These are phyloP conservation scores for Leptopilina boulardi DNA, from an alignment of 1,140 invertebrate species.

Conservation along the genomic window DNA sequence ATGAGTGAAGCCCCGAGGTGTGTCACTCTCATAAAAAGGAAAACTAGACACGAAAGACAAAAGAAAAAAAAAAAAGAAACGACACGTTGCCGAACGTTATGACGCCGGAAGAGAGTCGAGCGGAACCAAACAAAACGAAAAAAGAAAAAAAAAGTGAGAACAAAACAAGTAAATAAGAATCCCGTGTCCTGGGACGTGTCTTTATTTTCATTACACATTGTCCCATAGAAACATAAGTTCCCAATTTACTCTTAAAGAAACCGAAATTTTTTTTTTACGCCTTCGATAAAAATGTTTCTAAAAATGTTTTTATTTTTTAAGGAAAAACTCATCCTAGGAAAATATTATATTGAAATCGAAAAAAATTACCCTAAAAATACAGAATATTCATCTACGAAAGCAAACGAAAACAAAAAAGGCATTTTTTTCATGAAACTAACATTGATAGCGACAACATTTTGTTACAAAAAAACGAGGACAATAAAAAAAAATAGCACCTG, in stretches of 20 bases:
- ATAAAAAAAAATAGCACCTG: constrained; percentile 8
- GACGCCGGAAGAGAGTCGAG: constrained; percentile 24
- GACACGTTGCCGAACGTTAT: constrained; percentile 36
- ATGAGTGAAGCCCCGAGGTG: constrained; percentile 45
- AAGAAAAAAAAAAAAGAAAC: constrained; percentile 52
- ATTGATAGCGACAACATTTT: not conserved
- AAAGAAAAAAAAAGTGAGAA: not conserved
- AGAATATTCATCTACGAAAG: not conserved
- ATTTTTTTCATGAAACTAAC: not conserved
- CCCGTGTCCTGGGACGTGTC: constrained; percentile 8
- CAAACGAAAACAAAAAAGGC: not conserved
- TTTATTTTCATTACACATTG: constrained; percentile 11
- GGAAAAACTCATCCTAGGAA: too few species aligned
- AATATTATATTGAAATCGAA: too few species aligned
- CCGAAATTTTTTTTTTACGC: too few species aligned
- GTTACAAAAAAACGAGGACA: not conserved
- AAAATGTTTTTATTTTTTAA: too few species aligned
- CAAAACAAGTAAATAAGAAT: constrained; percentile 14
- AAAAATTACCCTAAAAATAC: too few species aligned
- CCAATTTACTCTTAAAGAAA: constrained; percentile 11
- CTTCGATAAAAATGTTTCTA: too few species aligned
- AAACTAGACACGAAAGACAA: constrained; percentile 39
- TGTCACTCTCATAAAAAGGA: constrained; percentile 43
- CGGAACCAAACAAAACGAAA: constrained; percentile 16
- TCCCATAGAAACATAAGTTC: not conserved